Evolutionary conservation across 2,113 vertebrate species (phyloP), one percentile per base, ranked within the genome.

Genomic region (Zingel zingel): DNA sequence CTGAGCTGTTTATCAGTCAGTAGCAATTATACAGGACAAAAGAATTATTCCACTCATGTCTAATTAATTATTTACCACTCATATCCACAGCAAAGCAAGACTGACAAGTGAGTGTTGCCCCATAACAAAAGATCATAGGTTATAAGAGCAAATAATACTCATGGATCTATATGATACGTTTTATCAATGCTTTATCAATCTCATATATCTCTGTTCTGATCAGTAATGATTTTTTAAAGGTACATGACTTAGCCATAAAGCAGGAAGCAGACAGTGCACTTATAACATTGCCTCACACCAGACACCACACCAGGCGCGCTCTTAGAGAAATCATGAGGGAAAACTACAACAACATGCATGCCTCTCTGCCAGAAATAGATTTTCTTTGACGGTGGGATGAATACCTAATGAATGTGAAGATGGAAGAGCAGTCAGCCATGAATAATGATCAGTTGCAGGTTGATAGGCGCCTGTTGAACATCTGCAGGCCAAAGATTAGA

Each of bases 361-460:
- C 86, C 70, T 84, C 64, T 77, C 64, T 81, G 81, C 82, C 89
- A 85, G 73, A 89, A 92, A 92, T 92, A 92, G 90, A 92, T 89
- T 88, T 86, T 80, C 81, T 91, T 91, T 87, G 86, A 91, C 72
- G 64, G 79, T 83, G 88, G 62, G 81, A 86, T 94, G 89, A 91
- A 91, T 91, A 78, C 86, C 86, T 90, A 89, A 93, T 90, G 85
- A 92, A 92, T 88, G 87, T 90, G 87, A 92, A 89, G 89, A 87
- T 88, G 83, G 81, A 88, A 61, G 86, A 82, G 85, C 84, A 90
- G 87, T 82, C 85, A 77, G 14, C 71, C 43, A 68, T 89, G 79
- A 91, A 88, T 91, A 89, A 88, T 77, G 79, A 90, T 85, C 79
- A 77, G 71, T 39, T 84, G 75, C 79, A 91, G 85, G 87, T 93